Evolutionary conservation across 1,140 invertebrate genomes (phyloP), one percentile per base, ranked within the genome.

Genomic region (Drosophila pachea): DNA sequence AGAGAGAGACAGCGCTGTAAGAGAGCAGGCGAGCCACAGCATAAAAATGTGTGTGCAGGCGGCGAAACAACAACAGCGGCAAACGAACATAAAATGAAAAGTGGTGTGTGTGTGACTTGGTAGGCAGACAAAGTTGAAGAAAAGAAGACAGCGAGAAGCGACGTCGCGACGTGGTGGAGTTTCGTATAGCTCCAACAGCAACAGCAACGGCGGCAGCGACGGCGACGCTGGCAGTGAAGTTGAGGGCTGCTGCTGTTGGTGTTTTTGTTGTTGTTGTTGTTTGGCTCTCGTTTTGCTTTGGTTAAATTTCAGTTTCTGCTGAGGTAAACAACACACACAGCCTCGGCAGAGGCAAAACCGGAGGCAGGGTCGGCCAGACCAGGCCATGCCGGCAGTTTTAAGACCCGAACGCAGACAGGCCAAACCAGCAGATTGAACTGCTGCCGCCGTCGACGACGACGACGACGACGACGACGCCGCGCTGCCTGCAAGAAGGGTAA

Each of bases 301-400:
- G 52, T 76, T 83, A 47, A 65, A 75, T 84, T 84, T 84, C 73
- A 74, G 76, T 84, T 83, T 83, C 76, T 84, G 81, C 81, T 83
- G 76, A 83, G 78, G 78, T 83, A 83, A 83, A 82, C 73, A 75
- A 74, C 74, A 74, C 53, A 74, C 53, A 53, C 66, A 76, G 68
- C 35, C 43, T 48, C 59, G 42, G 45, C 38, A 68, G 55, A 64
- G 32, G 68, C 49, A 61, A 31, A 58, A 36, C 43, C 40, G 68
- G 59, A 63, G 35, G 68, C 52, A 62, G 14, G 32, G 38, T 55
- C 45, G 36, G 12, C 29, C 56, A 66, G 38, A 42, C 31, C 67
- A 22, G 49, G 61, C 58, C 71, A 35, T 76, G 77, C 77, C 77
- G 77, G 77, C 70, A 81, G 75, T 71, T 70, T 69, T 65, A 72